phyloP scores from a whole-genome alignment of 2,797 vertebrate species.

The Nyctibius grandis region DNA sequence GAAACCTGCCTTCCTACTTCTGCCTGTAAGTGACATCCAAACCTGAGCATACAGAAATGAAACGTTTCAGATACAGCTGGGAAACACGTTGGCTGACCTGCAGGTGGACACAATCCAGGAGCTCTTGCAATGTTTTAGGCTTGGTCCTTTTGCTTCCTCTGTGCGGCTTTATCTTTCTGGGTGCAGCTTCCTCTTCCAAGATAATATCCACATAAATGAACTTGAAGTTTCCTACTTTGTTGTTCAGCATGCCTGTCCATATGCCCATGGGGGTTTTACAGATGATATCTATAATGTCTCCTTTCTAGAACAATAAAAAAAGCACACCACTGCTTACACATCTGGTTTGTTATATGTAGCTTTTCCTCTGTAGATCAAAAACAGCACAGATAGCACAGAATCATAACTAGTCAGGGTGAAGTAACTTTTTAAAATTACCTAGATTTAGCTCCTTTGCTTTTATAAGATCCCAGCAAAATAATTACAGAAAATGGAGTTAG shows the following conservation, averaged over 20 bases:
- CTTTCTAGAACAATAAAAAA: conserved; percentile 77
- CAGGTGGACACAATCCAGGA: conserved; percentile 80
- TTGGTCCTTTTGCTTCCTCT: conserved; percentile 73
- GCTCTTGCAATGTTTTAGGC: conserved; percentile 82
- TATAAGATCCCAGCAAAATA: not conserved
- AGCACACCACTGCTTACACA: not conserved
- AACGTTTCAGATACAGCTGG: not conserved
- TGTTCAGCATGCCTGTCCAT: conserved; percentile 91
- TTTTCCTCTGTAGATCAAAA: not conserved
- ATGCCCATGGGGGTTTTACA: conserved; percentile 92
- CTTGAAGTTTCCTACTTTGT: conserved; percentile 90
- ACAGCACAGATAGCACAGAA: not conserved
- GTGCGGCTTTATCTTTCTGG: conserved; percentile 74
- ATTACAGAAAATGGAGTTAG: not conserved
- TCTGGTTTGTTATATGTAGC: not conserved
- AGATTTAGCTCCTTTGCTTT: not conserved
- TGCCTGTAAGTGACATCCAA: not conserved
- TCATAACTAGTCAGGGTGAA: not conserved
- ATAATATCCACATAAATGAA: conserved; percentile 94
- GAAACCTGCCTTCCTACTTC: not conserved
- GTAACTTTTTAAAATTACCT: not conserved
- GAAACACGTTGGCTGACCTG: conserved; percentile 78
- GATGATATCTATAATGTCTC: conserved; percentile 92
- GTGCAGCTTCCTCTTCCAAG: conserved; percentile 74
- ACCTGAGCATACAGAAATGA: fast-evolving